phyloP scores from a whole-genome alignment of 2,113 vertebrate species.

The Sphyrna mokarran region DNA sequence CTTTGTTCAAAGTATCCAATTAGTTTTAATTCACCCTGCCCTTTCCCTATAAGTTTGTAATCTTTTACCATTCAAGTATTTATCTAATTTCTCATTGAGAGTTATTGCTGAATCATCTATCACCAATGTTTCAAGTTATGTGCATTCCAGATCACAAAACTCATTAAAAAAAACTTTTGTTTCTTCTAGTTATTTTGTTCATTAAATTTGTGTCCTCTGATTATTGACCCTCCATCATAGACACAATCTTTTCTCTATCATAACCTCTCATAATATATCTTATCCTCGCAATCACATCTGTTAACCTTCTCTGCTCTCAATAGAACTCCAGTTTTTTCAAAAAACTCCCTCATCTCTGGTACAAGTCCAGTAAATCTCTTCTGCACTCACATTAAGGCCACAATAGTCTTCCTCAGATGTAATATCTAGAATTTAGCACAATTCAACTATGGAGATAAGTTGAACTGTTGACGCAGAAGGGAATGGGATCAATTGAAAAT shows the following conservation, averaged over 20 bases:
- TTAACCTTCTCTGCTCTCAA: background rate
- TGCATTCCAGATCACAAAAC: no score
- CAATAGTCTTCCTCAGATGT: background rate
- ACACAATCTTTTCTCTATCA: background rate
- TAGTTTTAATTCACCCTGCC: background rate
- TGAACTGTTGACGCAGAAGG: no score
- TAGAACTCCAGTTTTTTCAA: background rate
- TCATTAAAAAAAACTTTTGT: background rate
- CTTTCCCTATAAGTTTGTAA: background rate
- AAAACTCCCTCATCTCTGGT: background rate
- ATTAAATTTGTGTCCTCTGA: background rate
- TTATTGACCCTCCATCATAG: background rate
- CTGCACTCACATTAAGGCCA: background rate
- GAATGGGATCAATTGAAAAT: background rate
- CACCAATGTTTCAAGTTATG: no score
- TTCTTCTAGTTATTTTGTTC: background rate
- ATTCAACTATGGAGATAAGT: no score
- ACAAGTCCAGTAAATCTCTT: background rate
- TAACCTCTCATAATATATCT: no score
- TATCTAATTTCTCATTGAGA: background rate
- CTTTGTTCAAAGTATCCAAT: background rate
- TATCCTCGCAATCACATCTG: background rate
- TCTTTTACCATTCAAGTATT: background rate
- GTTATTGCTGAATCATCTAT: no score
- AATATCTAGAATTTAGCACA: no score